Evolutionary conservation across 2,888 invertebrate genomes (phyloP).

Genomic region (Philonicus albiceps): DNA sequence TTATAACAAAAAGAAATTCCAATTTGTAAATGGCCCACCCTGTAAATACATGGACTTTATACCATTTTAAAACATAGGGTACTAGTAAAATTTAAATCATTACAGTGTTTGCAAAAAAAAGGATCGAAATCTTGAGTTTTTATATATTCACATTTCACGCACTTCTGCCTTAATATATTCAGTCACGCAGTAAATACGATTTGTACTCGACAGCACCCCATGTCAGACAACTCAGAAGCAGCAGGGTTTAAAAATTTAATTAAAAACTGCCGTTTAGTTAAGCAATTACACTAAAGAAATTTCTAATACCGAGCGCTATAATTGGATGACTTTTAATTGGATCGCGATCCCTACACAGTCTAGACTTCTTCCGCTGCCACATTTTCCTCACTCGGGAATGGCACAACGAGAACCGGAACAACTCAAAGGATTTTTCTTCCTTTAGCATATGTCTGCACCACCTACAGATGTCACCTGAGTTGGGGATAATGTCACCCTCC

Average conservation of each 20-base stretch:
- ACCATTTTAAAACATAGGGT: too few relatives aligned
- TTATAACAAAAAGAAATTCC: too few relatives aligned
- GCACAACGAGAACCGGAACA: background rate
- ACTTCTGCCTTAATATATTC: background rate
- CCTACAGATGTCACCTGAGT: background rate
- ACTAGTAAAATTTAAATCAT: too few relatives aligned
- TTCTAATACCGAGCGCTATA: constrained; percentile 18
- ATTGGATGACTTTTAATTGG: constrained; percentile 37
- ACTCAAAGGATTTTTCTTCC: background rate
- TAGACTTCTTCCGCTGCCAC: background rate
- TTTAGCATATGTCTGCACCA: background rate
- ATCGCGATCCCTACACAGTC: background rate
- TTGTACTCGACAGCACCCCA: background rate
- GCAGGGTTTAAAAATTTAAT: background rate
- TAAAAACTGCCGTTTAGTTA: constrained; percentile 38
- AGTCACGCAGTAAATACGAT: background rate
- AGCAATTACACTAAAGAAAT: constrained; percentile 33
- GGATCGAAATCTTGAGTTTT: background rate
- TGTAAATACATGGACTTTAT: too few relatives aligned
- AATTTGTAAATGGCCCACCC: too few relatives aligned
- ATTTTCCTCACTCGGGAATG: background rate
- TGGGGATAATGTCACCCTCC: background rate
- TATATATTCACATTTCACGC: background rate
- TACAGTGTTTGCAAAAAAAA: background rate
- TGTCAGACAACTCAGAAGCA: background rate